Evolutionary conservation across 2,888 invertebrate genomes (phyloP).

Genomic region (Caenorhabditis plicata): DNA sequence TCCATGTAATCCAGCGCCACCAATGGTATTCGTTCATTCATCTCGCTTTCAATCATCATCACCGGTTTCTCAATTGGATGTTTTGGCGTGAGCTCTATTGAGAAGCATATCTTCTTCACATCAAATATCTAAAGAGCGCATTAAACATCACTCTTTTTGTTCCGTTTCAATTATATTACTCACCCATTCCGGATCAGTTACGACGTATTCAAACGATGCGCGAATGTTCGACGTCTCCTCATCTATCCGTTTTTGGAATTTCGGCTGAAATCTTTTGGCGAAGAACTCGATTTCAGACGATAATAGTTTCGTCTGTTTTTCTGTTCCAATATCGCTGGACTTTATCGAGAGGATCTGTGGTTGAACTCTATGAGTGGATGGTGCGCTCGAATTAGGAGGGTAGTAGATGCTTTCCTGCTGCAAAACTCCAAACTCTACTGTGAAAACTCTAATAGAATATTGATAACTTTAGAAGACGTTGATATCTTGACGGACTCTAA

Average conservation of each 20-base stretch:
- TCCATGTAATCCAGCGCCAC: neutral
- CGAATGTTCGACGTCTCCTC: neutral
- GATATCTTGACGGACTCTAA: no score
- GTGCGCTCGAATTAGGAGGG: no score
- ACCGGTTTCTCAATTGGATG: constrained; percentile 1
- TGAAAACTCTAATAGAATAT: no score
- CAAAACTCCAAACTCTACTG: no score
- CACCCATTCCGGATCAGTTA: constrained; percentile 8
- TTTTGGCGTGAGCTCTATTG: neutral
- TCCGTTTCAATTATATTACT: neutral
- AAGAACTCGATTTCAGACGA: constrained; percentile 4
- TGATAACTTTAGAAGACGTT: no score
- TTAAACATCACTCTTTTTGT: neutral
- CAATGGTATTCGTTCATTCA: constrained; percentile 1
- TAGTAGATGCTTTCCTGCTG: no score
- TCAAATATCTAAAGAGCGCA: constrained; percentile 3
- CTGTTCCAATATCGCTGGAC: neutral
- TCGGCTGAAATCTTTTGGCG: neutral
- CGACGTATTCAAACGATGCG: neutral
- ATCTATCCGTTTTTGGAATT: neutral
- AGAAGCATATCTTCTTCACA: neutral
- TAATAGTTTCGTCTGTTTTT: neutral
- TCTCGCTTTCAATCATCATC: neutral
- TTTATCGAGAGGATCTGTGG: no score
- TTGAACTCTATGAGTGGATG: no score